These are phyloP conservation scores for Acanthosepion pharaonis DNA, from an alignment of 2,888 invertebrate species.

Conservation along the genomic window DNA sequence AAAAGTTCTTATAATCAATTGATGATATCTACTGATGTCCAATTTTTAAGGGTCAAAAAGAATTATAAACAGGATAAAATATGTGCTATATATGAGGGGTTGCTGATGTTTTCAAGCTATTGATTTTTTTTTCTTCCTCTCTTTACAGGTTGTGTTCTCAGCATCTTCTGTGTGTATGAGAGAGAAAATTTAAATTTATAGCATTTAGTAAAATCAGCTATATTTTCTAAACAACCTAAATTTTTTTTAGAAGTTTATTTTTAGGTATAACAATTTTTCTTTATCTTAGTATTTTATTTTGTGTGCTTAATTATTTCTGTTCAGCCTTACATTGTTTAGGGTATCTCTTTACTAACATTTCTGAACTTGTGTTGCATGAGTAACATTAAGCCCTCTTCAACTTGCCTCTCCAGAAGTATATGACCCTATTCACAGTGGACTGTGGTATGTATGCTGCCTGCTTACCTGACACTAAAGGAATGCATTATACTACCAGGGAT, in stretches of 20 bases:
- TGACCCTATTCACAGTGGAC: slow-evolving; percentile 4
- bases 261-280: too few species aligned
- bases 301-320: not conserved
- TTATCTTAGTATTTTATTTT: not conserved
- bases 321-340: not conserved
- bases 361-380: too few species aligned
- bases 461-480: not conserved
- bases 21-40: not conserved
- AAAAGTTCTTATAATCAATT: too few species aligned
- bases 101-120: too few species aligned
- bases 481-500: not conserved
- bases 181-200: too few species aligned
- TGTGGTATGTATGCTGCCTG: not conserved
- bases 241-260: too few species aligned
- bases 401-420: not conserved
- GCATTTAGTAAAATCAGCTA: not conserved
- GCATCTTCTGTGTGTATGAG: too few species aligned
- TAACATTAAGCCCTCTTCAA: too few species aligned
- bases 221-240: not conserved
- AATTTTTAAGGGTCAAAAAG: not conserved
- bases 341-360: not conserved
- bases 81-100: too few species aligned
- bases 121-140: too few species aligned
- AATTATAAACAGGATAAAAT: too few species aligned
- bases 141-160: too few species aligned